Base-by-base conservation (phyloP, 2,113 vertebrate genomes). In the Larimichthys polyactis region DNA sequence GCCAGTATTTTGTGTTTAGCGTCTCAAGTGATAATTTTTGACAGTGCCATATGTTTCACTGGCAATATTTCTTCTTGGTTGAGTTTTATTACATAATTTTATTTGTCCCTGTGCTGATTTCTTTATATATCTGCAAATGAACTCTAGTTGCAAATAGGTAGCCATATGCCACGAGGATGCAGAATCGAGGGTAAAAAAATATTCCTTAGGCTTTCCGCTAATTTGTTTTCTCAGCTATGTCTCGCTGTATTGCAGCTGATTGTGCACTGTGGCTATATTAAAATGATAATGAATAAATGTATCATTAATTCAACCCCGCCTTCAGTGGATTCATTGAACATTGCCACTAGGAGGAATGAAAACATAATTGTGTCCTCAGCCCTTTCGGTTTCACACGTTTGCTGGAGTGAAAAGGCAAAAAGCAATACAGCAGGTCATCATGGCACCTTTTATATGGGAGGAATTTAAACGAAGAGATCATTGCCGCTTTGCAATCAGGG, bases 1-100 rank as follows among this genome's bases (percentile, higher is more conserved):
- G 90, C 93, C 91, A 83, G 86, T 91, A 87, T 94, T 91, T 93
- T 92, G 89, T 90, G 87, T 92, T 90, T 85, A 86, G 92, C 85
- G 71, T 94, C 89, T 89, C 78, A 87, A 94, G 92, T 93, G 87
- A 93, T 94, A 68, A 93, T 93, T 94, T 94, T 93, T 93, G 94
- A 95, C 93, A 94, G 88, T 92, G 93, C 92, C 93, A 93, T 94
- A 94, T 94, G 95, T 90, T 94, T 93, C 85, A 51, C 83, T 71
- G 85, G 89, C 93, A 91, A 93, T 94, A 94, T 94, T 94, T 94
- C 93, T 93, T 94, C 93, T 94, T 86, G 89, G 93, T 92, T 93
- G 92, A 90, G 92, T 94, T 95, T 94, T 94, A 93, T 94, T 91
- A 93, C 90, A 93, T 92, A 88, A 93, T 94, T 95, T 94, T 94